Evolutionary conservation across 1,140 invertebrate genomes (phyloP).

Genomic region (Zaprionus vittiger): DNA sequence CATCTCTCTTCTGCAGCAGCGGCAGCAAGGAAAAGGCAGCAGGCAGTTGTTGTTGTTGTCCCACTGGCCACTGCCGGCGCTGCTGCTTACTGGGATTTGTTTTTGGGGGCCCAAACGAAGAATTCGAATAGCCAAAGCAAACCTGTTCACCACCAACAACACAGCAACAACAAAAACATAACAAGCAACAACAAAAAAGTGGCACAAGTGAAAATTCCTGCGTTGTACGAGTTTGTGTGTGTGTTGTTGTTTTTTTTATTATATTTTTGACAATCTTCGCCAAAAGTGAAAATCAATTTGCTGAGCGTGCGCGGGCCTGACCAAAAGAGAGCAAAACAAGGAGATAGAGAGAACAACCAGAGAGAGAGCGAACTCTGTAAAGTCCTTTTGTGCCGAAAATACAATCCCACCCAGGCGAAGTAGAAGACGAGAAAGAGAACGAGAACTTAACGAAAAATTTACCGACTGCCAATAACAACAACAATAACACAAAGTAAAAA

Average conservation of each 20-base stretch:
- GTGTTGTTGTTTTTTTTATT: constrained; percentile 60
- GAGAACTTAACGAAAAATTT: constrained; percentile 69
- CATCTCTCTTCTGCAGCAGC: constrained; percentile 27
- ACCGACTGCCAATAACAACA: constrained; percentile 48
- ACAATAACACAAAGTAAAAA: constrained; percentile 55
- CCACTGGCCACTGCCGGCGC: constrained; percentile 28
- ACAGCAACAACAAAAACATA: constrained; percentile 42
- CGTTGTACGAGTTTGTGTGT: constrained; percentile 48
- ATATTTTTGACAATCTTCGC: constrained; percentile 49
- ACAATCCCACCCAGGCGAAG: constrained; percentile 39
- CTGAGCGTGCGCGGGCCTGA: constrained; percentile 62
- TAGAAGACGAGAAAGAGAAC: constrained; percentile 24
- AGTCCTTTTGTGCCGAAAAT: constrained; percentile 36
- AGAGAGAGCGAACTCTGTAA: constrained; percentile 9
- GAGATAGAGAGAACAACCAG: constrained; percentile 20
- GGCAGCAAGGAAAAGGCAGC: constrained; percentile 63
- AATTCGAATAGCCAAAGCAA: constrained; percentile 54
- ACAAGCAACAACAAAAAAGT: constrained; percentile 64
- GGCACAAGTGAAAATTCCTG: constrained; percentile 82
- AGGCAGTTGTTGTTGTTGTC: constrained; percentile 57
- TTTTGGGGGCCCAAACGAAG: constrained; percentile 44
- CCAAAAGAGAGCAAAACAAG: constrained; percentile 27
- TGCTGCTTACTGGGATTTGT: constrained; percentile 36
- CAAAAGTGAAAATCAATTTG: constrained; percentile 82
- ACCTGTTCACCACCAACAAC: constrained; percentile 54